Base-by-base conservation (phyloP, 2,113 vertebrate species). In the Eudyptes chrysolophus region DNA sequence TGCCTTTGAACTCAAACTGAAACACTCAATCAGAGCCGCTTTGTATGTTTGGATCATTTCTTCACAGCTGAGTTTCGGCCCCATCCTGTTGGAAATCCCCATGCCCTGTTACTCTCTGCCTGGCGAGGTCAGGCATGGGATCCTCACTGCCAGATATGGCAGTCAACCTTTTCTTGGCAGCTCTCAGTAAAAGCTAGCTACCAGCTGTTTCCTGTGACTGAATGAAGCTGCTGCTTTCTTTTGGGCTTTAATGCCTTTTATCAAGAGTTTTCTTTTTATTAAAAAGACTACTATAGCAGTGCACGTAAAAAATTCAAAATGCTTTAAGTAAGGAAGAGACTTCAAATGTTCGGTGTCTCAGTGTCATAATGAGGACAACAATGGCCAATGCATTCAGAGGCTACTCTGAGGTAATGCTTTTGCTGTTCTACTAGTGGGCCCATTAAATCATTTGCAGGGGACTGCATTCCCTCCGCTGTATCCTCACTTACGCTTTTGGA, bases 1-100 rank as follows among this genome's bases (percentile, higher is more conserved):
- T 94, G 72, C 86, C 84, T 91, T 89, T 85, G 65, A 84, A 76
- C 52, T 93, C 60, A 55, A 64, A 90, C 66, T 51, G 71, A 93
- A 92, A 75, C 48, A 32, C 24, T 87, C 17, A 32, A 87, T 82
- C 86, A 36, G 27, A 92, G 83, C 34, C 3, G 2, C 77, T 82
- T 71, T 82, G 24, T 61, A 10, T 40, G 30, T 84, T 84, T 82
- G 84, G 36, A 81, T 84, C 64, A 10, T 19, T 30, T 58, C 36
- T 92, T n/a, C 42, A 14, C 34, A 89, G 72, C 65, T 52, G 86
- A 82, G 61, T 65, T 91, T 71, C 36, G 92, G 72, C 30, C 40
- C 36, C 3, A 0, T 87, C 70, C 49, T 76, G 10, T 20, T 91
- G 87, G 69, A 94, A 95, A 83, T n/a, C 57, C 74, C 48, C 54